Base-by-base conservation (phyloP, 2,797 vertebrate species). In the Sebastes aleutianus region DNA sequence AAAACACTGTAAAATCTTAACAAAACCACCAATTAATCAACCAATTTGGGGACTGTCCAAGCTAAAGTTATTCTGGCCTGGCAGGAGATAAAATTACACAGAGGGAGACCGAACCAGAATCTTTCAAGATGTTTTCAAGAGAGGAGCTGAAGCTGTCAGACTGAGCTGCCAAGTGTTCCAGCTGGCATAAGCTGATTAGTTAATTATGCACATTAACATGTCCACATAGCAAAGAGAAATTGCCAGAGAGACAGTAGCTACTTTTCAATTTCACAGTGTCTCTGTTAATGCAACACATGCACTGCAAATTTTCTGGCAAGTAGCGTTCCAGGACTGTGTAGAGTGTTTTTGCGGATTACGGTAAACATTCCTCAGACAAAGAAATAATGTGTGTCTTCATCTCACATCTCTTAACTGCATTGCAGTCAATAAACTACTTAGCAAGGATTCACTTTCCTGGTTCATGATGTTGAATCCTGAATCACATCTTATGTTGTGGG, bases 191-290 rank as follows among this genome's bases (percentile, higher is more conserved):
- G 82, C 83, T 91, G 91, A 96, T 95, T 93, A 92, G 86, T 94
- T 95, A 93, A 95, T 94, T 94, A 92, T 92, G 87, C 88, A 93
- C 91, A 94, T 95, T 93, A 94, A 90, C 89, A 93, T 87, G 82
- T 90, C 87, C 90, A 82, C 34, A 84, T 76, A 87, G 85, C 71
- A 88, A 76, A 86, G 71, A 70, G 54, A 85, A 85, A 74, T 80
- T 88, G 83, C 83, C 85, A 89, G 68, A 85, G 65, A 86, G 79
- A 71, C 82, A 79, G 67, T 79, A 43, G 70, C 70, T 89, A 71
- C 78, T 88, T 89, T 90, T 89, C 59, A 82, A 56, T 91, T 90
- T 78, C 76, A 78, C 78, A 81, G 68, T 72, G 63, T 86, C 69
- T 63, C 69, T 76, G 74, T 87, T 79, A 82, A 85, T 87, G 61